phyloP scores from a whole-genome alignment of 2,797 vertebrate genomes.

The Gadopsis bispinosus region DNA sequence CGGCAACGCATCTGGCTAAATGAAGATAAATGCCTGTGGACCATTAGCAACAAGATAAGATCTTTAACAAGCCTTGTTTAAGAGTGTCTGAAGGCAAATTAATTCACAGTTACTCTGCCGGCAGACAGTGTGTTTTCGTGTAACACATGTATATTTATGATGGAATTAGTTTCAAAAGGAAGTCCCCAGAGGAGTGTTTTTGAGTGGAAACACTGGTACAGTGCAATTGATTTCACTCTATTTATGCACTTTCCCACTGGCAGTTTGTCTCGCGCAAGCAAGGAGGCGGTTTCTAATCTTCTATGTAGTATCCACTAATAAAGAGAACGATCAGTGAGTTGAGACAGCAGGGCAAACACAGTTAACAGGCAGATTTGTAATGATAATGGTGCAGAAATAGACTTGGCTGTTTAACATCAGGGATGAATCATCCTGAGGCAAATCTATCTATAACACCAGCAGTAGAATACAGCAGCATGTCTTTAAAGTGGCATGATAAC shows the following conservation, averaged over 20 bases:
- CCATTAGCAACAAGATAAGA: constrained; percentile 88
- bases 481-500: constrained; percentile 32
- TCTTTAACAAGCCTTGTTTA: constrained; percentile 89
- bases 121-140: constrained; percentile 84
- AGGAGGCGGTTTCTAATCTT: constrained; percentile 85
- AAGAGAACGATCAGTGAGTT: constrained; percentile 82
- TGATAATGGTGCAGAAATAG: constrained; percentile 79
- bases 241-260: constrained; percentile 87
- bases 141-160: constrained; percentile 90
- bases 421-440: constrained; percentile 69
- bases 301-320: constrained; percentile 85
- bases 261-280: constrained; percentile 75
- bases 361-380: constrained; percentile 85
- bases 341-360: constrained; percentile 81
- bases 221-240: constrained; percentile 88
- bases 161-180: constrained; percentile 88
- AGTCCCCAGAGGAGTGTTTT: constrained; percentile 87
- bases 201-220: constrained; percentile 85
- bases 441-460: constrained; percentile 61
- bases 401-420: constrained; percentile 72
- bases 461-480: constrained; percentile 29
- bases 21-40: constrained; percentile 87
- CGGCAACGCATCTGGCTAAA: constrained; percentile 82
- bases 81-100: constrained; percentile 89
- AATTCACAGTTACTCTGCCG: constrained; percentile 85